A percentile compares a stretch with the other conserved stretches of the same genome.
These are phyloP conservation scores for Pelvicachromis taeniatus DNA, from an alignment of 2,113 vertebrate species.

Conservation along the genomic window DNA sequence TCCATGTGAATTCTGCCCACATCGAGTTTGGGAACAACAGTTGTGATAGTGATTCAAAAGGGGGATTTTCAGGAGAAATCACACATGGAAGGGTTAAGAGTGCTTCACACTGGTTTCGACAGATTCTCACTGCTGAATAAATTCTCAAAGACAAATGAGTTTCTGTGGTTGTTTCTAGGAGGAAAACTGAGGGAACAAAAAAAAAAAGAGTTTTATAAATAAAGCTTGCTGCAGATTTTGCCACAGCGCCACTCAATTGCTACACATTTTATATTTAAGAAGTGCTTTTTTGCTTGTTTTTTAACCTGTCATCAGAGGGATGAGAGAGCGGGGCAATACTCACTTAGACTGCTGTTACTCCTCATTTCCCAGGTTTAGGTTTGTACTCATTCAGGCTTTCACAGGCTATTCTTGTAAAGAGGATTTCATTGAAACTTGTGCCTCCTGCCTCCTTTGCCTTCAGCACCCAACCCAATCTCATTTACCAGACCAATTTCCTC, in stretches of 20 bases:
- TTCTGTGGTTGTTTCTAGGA: background rate
- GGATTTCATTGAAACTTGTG: conserved; percentile 25
- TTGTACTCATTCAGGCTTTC: conserved; percentile 30
- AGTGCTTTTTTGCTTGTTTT: background rate
- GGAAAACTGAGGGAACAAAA: background rate
- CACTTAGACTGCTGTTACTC: conserved; percentile 4
- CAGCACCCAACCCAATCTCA: conserved; percentile 15
- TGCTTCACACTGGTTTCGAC: background rate
- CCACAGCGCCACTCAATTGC: background rate
- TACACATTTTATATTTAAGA: conserved; percentile 11
- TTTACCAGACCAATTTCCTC: conserved; percentile 27
- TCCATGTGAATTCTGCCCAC: conserved; percentile 6
- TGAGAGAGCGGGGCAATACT: background rate
- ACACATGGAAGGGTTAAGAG: conserved; percentile 6
- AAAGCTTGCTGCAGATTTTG: background rate
- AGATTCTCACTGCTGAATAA: background rate
- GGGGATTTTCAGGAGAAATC: background rate
- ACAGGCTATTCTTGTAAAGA: conserved; percentile 1
- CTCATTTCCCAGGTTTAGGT: conserved; percentile 30
- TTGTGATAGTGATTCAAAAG: conserved; percentile 1
- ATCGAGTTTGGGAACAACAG: background rate
- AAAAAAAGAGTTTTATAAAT: background rate
- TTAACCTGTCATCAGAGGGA: background rate
- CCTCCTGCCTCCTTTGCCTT: background rate
- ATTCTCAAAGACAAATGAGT: background rate